A percentile compares a stretch with the other conserved stretches of the same genome.
These are phyloP conservation scores for Glaucidium brasilianum DNA, from an alignment of 2,113 vertebrate genomes.

Conservation along the genomic window DNA sequence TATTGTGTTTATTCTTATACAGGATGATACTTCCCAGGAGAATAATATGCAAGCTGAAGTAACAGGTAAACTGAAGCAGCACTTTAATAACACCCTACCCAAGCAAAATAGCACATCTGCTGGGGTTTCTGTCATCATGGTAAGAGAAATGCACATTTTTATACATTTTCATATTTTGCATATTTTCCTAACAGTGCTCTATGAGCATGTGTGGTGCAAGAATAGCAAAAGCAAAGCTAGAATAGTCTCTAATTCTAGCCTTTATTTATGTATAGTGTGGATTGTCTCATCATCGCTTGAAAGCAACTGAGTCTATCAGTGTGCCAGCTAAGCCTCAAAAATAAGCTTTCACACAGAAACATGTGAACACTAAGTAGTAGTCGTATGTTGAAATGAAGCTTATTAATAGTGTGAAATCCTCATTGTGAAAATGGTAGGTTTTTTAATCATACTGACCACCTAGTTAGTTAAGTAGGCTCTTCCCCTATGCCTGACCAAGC, in stretches of 20 bases:
- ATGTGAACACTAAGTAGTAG: neutral
- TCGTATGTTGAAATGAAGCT: neutral
- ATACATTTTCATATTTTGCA: neutral
- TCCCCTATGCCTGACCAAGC: neutral
- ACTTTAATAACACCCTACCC: conserved; percentile 88
- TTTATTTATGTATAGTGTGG: neutral
- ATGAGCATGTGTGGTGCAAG: conserved; percentile 12
- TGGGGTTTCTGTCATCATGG: conserved; percentile 94
- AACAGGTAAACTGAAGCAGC: conserved; percentile 95
- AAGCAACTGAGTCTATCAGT: neutral
- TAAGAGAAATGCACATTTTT: conserved; percentile 69
- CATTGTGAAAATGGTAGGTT: neutral
- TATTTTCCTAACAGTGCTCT: conserved; percentile 22
- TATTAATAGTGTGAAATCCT: neutral
- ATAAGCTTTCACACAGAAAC: neutral
- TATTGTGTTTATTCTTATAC: neutral
- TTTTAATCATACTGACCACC: neutral
- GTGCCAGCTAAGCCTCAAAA: neutral
- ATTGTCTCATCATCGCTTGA: neutral
- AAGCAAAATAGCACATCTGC: conserved; percentile 87
- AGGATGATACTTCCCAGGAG: conserved; percentile 88
- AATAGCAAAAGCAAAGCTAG: conserved; percentile 33
- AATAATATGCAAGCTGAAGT: conserved; percentile 96
- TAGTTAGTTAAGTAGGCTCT: neutral
- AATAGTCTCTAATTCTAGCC: neutral